phyloP scores from a whole-genome alignment of 2,888 invertebrate genomes.

The Rugalucina vietnamica region DNA sequence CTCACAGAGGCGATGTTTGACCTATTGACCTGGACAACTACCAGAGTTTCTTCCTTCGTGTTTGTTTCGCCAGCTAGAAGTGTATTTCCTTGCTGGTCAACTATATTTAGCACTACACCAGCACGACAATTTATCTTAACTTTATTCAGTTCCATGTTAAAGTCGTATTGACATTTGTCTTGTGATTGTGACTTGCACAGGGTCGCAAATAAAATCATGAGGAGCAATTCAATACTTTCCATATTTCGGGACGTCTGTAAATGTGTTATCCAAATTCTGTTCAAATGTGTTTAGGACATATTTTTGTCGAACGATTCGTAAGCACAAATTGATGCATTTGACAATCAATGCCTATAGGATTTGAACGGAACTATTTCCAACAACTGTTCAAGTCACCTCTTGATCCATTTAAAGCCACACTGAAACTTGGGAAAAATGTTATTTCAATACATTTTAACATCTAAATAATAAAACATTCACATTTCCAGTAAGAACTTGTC shows the following conservation, averaged over 20 bases:
- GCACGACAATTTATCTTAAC: slow-evolving; percentile 63
- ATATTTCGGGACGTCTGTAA: background rate
- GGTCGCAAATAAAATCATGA: background rate
- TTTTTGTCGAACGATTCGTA: background rate
- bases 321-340: background rate
- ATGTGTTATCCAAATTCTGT: background rate
- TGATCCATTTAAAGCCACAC: too few species aligned
- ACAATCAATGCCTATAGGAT: background rate
- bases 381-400: background rate
- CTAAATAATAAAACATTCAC: too few species aligned
- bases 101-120: slow-evolving; percentile 63
- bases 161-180: slow-evolving; percentile 62
- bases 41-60: slow-evolving; percentile 39
- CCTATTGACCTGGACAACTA: slow-evolving; percentile 55
- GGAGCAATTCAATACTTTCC: background rate
- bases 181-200: background rate
- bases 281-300: background rate
- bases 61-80: slow-evolving; percentile 59
- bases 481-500: too few species aligned
- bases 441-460: too few species aligned
- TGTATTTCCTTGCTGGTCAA: slow-evolving; percentile 64
- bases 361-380: background rate
- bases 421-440: too few species aligned
- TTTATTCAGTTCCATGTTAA: slow-evolving; percentile 59
- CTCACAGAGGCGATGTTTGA: slow-evolving; percentile 55